These are phyloP conservation scores for Podiceps cristatus DNA, from an alignment of 2,113 vertebrate genomes.

Conservation along the genomic window DNA sequence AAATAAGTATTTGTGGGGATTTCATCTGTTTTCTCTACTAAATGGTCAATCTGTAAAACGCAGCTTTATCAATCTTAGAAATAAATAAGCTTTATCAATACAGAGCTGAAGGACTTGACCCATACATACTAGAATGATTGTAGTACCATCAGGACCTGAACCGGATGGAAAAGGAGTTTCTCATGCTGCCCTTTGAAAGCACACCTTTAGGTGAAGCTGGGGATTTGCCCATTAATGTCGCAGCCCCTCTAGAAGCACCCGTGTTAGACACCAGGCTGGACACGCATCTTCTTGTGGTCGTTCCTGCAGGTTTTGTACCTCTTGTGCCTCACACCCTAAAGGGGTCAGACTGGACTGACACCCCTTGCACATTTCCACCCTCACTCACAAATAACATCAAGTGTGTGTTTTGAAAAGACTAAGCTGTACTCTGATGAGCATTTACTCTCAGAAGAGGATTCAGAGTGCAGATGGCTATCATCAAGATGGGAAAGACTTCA, in stretches of 20 bases:
- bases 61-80: not conserved
- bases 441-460: not conserved
- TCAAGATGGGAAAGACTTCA: not conserved
- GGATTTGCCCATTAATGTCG: not conserved
- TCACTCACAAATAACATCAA: not conserved
- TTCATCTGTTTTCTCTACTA: not conserved
- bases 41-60: not conserved
- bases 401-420: not conserved
- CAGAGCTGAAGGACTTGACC: not conserved
- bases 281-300: not conserved
- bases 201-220: not conserved
- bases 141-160: not conserved
- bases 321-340: not conserved
- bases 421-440: not conserved
- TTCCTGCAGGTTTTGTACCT: not conserved
- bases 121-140: not conserved
- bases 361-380: not conserved
- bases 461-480: not conserved
- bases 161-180: not conserved
- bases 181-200: not conserved
- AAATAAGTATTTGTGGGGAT: not conserved
- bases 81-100: not conserved
- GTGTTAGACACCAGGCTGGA: not conserved
- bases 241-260: not conserved
- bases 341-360: not conserved